These are phyloP conservation scores for Elephantulus edwardii DNA, from an alignment of 2,113 vertebrate species.

Conservation along the genomic window DNA sequence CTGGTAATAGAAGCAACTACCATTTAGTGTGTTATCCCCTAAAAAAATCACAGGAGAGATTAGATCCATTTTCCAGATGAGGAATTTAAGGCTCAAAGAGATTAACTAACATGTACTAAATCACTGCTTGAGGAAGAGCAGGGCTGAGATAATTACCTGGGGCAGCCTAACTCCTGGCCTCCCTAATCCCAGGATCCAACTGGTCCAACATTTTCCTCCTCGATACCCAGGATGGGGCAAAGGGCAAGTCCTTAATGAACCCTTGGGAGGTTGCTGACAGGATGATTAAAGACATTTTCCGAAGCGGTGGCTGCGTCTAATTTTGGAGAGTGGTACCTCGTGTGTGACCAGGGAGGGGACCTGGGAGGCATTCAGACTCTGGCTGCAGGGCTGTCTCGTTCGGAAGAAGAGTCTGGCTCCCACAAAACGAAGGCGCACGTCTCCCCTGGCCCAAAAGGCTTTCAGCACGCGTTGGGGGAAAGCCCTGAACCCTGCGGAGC, in stretches of 20 bases:
- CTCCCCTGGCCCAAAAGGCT: background rate
- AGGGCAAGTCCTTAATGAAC: conserved; percentile 70
- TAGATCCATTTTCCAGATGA: background rate
- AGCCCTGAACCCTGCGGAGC: too few species aligned
- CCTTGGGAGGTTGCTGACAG: conserved; percentile 63
- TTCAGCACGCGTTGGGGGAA: background rate
- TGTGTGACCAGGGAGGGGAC: conserved; percentile 26
- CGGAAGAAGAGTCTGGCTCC: background rate
- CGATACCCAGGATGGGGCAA: conserved; percentile 43
- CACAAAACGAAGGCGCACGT: background rate
- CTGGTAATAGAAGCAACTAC: background rate
- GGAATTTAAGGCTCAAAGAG: conserved; percentile 2
- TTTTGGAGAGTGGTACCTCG: conserved; percentile 65
- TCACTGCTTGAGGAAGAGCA: background rate
- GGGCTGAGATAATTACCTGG: background rate
- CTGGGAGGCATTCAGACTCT: background rate
- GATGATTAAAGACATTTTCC: conserved; percentile 78
- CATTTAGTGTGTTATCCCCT: background rate
- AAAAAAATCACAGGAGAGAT: background rate
- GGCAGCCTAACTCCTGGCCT: background rate
- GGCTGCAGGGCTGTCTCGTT: background rate
- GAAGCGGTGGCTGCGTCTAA: conserved; percentile 69
- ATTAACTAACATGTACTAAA: background rate
- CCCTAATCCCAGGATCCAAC: conserved; percentile 37
- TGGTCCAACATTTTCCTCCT: background rate